Evolutionary conservation across 92 coral and sea anemone genomes (phyloP).

Genomic region (Epizoanthus stellaris): DNA sequence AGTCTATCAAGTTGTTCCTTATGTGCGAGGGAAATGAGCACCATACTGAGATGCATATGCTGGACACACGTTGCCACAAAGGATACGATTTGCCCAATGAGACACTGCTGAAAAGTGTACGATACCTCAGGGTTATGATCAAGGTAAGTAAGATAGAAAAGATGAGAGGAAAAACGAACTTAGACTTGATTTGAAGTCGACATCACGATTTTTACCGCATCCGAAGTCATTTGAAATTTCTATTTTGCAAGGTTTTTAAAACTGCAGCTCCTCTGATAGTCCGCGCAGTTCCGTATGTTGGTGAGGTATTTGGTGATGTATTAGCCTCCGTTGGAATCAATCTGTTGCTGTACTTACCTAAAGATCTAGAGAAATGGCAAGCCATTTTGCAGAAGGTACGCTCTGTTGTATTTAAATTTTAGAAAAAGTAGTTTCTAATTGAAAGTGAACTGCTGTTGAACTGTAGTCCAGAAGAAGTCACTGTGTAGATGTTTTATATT

Average conservation of each 20-base stretch:
- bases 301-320: background rate
- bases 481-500: too few relatives aligned
- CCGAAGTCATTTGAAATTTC: background rate
- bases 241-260: slow-evolving; percentile 1
- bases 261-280: slow-evolving; percentile 1
- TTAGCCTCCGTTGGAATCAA: slow-evolving; percentile 14
- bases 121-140: background rate
- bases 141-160: background rate
- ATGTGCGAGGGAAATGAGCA: slow-evolving; percentile 25
- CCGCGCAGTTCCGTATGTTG: background rate
- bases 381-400: slow-evolving; percentile 5
- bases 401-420: too few relatives aligned
- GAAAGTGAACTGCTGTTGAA: background rate
- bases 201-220: too few relatives aligned
- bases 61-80: slow-evolving; percentile 5
- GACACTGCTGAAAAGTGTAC: background rate
- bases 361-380: slow-evolving; percentile 18
- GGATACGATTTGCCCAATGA: slow-evolving; percentile 13
- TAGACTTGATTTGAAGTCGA: too few relatives aligned
- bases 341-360: background rate
- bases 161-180: too few relatives aligned
- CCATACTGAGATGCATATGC: background rate
- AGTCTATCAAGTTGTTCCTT: slow-evolving; percentile 8
- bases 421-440: background rate
- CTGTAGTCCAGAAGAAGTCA: too few relatives aligned